Base-by-base conservation (phyloP, 2,888 invertebrate species). In the Cantharis rufa region DNA sequence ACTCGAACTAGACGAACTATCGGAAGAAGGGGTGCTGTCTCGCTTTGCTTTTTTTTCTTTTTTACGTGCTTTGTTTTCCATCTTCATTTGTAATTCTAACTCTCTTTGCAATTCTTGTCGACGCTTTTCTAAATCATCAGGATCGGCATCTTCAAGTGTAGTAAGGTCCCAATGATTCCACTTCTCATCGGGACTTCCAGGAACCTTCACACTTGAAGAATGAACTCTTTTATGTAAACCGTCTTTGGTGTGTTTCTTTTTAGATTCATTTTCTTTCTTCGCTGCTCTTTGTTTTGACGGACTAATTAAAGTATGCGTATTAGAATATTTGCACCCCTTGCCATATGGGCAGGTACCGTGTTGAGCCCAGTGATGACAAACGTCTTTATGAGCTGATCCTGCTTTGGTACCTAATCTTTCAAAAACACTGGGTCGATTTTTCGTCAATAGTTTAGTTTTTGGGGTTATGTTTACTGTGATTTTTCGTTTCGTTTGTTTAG, bases 361-460 rank as follows among this genome's bases (percentile, higher is more conserved):
- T 86, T 93, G 92, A 77, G 92, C 92, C 94, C 94, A 94, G 89
- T 93, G 93, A 87, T 93, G 92, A 86, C 94, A 94, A 88, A 91
- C 92, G 88, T 93, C 93, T 87, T 89, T 90, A 88, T 89, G 80
- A 78, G 85, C 82, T 28, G 90, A 88, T 79, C 90, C 89, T 86
- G 94, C 93, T 89, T 94, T 94, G 66, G 94, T 94, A 83, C 95
- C 95, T 85, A 95, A 91, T 84, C 95, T 91, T 89, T 95, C 95
- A 89, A 95, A 95, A 82, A 95, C 95, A 90, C 94, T 95, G 82
- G 94, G 94, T 88, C 94, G 91, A 85, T 89, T 89, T 84, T 88
- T 89, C 82, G 87, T 91, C 87, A 91, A 88, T 68, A 81, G 91
- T 90, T 93, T 93, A 87, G 90, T 90, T 90, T 92, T 92, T 86